phyloP scores from a whole-genome alignment of 2,113 vertebrate genomes.

The Pimephales promelas region DNA sequence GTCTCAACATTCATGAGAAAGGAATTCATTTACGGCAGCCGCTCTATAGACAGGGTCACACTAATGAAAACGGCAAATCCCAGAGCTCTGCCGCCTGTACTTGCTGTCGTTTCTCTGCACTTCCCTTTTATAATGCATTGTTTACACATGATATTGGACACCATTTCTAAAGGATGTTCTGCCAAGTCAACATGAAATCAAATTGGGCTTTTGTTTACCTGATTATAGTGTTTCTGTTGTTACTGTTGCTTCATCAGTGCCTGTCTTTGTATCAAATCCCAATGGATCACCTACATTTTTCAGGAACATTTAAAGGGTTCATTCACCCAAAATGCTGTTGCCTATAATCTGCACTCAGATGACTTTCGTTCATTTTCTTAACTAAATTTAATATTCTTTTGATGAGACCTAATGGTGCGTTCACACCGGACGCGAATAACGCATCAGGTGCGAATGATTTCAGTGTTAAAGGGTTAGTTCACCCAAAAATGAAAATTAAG shows the following conservation, averaged over 20 bases:
- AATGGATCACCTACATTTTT: no score
- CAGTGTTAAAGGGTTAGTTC: no score
- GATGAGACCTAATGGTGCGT: neutral
- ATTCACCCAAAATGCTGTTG: neutral
- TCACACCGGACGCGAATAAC: no score
- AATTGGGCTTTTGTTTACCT: neutral
- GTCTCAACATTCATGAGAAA: conserved; percentile 24
- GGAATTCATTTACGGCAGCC: neutral
- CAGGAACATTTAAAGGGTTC: neutral
- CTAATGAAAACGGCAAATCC: neutral
- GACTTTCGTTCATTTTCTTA: neutral
- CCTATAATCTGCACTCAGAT: neutral
- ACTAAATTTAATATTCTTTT: neutral
- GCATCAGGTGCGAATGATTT: no score
- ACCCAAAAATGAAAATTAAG: no score
- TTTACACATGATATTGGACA: neutral
- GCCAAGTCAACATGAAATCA: neutral
- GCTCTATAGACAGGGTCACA: neutral
- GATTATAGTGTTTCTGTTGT: neutral
- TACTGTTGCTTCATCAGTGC: neutral
- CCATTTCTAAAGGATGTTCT: neutral
- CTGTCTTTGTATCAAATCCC: neutral
- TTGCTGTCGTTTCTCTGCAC: neutral
- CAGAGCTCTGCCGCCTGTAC: neutral
- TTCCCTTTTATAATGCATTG: neutral